Evolutionary conservation across 2,888 invertebrate genomes (phyloP).

Genomic region (Acrobeloides nanus): DNA sequence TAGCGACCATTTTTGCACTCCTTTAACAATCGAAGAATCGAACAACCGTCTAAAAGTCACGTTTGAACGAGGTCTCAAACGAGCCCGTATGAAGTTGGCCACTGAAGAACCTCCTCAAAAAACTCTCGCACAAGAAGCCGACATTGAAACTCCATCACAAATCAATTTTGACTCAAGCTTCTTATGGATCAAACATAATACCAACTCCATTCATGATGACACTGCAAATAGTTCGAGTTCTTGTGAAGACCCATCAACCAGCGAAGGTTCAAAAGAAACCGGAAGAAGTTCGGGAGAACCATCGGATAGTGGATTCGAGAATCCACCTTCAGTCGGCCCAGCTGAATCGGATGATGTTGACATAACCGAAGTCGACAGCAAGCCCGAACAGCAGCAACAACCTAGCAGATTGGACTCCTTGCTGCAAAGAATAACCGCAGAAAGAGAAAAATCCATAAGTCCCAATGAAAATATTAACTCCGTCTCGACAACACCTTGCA

Average conservation of each 20-base stretch:
- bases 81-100: slow-evolving; percentile 31
- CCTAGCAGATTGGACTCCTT: slow-evolving; percentile 17
- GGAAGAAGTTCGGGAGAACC: too few relatives aligned
- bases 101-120: slow-evolving; percentile 18
- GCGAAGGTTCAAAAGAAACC: slow-evolving; percentile 74
- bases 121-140: too few relatives aligned
- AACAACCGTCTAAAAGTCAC: slow-evolving; percentile 31
- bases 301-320: too few relatives aligned
- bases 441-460: slow-evolving; percentile 15
- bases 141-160: too few relatives aligned
- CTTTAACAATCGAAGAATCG: slow-evolving; percentile 35
- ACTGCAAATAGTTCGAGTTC: slow-evolving; percentile 65
- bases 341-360: slow-evolving; percentile 45
- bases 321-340: too few relatives aligned
- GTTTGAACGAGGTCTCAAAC: slow-evolving; percentile 28
- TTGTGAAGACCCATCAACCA: slow-evolving; percentile 71
- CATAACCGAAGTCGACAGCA: not conserved
- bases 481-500: slow-evolving; percentile 7
- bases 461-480: slow-evolving; percentile 22
- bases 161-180: too few relatives aligned
- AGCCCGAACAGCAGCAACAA: not conserved
- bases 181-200: slow-evolving; percentile 15
- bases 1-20: slow-evolving; percentile 29
- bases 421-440: slow-evolving; percentile 10
- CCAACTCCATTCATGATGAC: slow-evolving; percentile 7